Percentiles rank a stretch among this genome's conserved stretches.
Evolutionary conservation across 2,797 vertebrate species (phyloP).

Genomic region (Okamejei kenojei): DNA sequence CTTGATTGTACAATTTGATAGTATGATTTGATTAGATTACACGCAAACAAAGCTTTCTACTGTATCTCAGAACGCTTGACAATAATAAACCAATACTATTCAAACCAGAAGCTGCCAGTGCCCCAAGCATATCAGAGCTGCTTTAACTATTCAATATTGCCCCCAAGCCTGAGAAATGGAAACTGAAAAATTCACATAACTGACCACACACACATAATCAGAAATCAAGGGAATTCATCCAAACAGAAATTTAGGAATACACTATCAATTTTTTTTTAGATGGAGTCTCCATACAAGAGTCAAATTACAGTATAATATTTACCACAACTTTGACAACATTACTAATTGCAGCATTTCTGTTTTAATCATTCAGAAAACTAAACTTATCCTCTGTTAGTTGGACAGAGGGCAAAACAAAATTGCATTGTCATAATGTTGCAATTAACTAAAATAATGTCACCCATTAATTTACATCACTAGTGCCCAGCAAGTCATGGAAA

Average conservation of each 20-base stretch:
- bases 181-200: neutral
- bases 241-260: neutral
- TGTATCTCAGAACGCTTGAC: neutral
- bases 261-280: neutral
- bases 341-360: neutral
- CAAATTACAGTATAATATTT: neutral
- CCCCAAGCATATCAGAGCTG: neutral
- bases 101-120: neutral
- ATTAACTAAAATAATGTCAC: neutral
- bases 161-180: neutral
- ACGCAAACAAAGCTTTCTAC: no score
- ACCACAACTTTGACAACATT: neutral
- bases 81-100: neutral
- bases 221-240: neutral
- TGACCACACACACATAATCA: neutral
- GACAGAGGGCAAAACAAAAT: neutral
- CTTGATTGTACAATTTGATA: no score
- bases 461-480: no score
- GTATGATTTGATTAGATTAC: no score
- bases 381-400: neutral
- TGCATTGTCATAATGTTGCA: neutral
- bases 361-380: neutral
- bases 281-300: neutral
- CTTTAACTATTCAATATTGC: neutral
- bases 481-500: neutral